phyloP scores from a whole-genome alignment of 2,888 invertebrate species.

The Dioctria rufipes region DNA sequence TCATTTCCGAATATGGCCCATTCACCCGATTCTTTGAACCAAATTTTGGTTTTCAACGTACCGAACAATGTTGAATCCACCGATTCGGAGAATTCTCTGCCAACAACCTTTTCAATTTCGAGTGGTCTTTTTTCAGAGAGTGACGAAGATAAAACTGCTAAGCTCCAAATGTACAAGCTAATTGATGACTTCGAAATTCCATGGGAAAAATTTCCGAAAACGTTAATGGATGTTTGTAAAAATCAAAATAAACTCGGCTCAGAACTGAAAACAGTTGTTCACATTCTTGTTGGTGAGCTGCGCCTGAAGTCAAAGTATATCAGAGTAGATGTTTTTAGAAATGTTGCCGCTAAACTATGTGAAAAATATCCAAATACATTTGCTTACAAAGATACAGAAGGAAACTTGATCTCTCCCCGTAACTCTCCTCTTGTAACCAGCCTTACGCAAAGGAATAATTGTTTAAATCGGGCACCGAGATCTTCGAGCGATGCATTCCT shows the following conservation, averaged over 20 bases:
- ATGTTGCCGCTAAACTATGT: background rate
- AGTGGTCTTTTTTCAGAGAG: constrained; percentile 20
- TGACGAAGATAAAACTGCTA: constrained; percentile 2
- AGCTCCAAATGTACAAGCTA: background rate
- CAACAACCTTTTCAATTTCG: constrained; percentile 21
- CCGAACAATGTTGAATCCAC: background rate
- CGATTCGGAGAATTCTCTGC: background rate
- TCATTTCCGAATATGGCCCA: background rate
- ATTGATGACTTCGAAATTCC: constrained; percentile 25
- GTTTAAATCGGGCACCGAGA: constrained; percentile 35
- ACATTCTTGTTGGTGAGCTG: constrained; percentile 22
- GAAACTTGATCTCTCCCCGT: constrained; percentile 1
- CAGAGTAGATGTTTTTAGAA: constrained; percentile 16
- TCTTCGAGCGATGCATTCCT: background rate
- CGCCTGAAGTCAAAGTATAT: constrained; percentile 14
- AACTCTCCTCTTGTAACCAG: constrained; percentile 28
- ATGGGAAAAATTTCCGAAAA: constrained; percentile 40
- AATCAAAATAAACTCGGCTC: constrained; percentile 5
- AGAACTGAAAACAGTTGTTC: constrained; percentile 20
- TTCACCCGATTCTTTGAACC: background rate
- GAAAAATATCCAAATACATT: constrained; percentile 35
- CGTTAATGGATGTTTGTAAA: background rate
- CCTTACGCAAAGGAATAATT: constrained; percentile 27
- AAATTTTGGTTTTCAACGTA: background rate
- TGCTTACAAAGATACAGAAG: background rate